phyloP scores from a whole-genome alignment of 2,888 invertebrate genomes.

The Nemurella pictetii region DNA sequence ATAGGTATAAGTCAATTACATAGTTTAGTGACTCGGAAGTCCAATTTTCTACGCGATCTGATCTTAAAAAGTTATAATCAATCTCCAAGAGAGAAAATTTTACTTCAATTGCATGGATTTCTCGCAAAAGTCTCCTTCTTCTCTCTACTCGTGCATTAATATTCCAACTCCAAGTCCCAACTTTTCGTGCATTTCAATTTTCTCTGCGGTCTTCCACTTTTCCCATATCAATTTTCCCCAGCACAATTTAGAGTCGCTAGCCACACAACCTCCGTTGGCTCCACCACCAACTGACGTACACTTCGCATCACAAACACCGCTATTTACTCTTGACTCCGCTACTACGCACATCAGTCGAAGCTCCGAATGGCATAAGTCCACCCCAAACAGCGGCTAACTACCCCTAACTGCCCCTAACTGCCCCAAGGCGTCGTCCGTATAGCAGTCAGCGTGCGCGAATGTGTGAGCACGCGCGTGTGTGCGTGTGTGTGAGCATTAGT shows the following conservation, averaged over 20 bases:
- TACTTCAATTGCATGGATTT: background rate
- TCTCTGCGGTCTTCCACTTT: background rate
- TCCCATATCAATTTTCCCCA: no score
- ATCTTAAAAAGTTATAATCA: background rate
- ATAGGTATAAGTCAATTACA: background rate
- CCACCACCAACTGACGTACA: background rate
- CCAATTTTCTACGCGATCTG: background rate
- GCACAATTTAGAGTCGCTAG: no score
- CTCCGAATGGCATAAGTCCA: background rate
- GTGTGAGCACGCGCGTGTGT: background rate
- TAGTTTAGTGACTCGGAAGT: background rate
- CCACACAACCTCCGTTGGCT: no score
- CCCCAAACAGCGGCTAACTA: background rate
- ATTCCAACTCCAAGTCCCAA: background rate
- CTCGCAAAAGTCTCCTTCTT: background rate
- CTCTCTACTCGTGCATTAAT: background rate
- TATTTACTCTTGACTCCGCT: background rate
- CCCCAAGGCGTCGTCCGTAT: background rate
- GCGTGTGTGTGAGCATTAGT: background rate
- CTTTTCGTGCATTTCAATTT: background rate
- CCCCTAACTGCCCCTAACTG: background rate
- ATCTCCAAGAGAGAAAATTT: background rate
- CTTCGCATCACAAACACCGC: background rate
- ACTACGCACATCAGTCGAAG: no score
- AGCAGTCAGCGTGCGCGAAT: no score